Conservation (phyloP, 2,113 vertebrate genomes). For the Suricata suricatta region DNA sequence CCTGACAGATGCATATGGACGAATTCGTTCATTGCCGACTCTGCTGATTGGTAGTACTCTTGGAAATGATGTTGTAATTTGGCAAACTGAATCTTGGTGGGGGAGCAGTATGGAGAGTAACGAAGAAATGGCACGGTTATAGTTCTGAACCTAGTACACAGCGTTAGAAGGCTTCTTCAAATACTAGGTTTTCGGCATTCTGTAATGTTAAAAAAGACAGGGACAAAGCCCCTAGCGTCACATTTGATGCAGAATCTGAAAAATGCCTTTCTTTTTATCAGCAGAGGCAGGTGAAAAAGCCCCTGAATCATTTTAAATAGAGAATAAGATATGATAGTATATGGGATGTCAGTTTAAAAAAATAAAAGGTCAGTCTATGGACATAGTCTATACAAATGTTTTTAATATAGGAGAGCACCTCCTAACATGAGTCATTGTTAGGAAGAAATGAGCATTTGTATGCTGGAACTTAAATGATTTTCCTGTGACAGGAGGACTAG, state of each 20-base stretch:
- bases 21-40: slow-evolving; percentile 34
- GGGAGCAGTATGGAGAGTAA: not conserved
- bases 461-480: not conserved
- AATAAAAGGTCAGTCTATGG: not conserved
- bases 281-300: not conserved
- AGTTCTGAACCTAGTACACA: not conserved
- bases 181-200: not conserved
- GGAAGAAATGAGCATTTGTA: not conserved
- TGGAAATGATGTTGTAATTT: slow-evolving; percentile 36
- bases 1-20: slow-evolving; percentile 28
- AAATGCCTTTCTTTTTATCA: not conserved
- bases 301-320: not conserved
- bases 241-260: not conserved
- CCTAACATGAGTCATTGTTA: not conserved
- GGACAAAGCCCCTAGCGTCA: not conserved
- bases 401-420: not conserved
- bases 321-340: not conserved
- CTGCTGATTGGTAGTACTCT: slow-evolving; percentile 35
- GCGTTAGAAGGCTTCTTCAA: not conserved
- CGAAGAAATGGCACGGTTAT: not conserved
- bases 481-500: not conserved
- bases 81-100: slow-evolving; percentile 12
- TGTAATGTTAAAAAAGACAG: not conserved
- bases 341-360: not conserved
- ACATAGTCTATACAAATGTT: not conserved